Evolutionary conservation across 2,888 invertebrate genomes (phyloP).

Genomic region (Platypus cylindrus): DNA sequence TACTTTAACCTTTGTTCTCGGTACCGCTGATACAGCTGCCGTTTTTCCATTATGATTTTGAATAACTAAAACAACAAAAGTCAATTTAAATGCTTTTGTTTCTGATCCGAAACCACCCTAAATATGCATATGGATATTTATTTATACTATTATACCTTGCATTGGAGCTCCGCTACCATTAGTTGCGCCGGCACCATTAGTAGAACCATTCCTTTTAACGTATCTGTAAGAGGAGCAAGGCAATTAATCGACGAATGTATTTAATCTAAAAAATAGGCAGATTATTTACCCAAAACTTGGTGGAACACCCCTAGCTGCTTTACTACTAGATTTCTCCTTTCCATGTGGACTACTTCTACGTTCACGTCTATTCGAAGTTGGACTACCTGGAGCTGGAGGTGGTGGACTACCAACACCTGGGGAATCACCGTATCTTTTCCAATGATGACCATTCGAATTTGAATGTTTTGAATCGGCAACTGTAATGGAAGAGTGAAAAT

Average conservation of each 20-base stretch:
- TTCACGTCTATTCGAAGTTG: conserved; percentile 32
- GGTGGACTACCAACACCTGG: conserved; percentile 50
- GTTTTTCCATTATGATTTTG: conserved; percentile 39
- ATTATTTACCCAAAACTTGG: conserved; percentile 66
- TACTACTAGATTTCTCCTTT: conserved; percentile 39
- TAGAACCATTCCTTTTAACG: conserved; percentile 51
- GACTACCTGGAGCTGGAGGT: conserved; percentile 41
- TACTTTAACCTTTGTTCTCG: conserved; percentile 76
- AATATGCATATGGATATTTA: neutral
- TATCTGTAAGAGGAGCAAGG: conserved; percentile 34
- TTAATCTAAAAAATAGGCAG: too few relatives aligned
- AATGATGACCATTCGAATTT: conserved; percentile 38
- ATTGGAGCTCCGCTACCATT: conserved; percentile 31
- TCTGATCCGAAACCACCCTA: neutral
- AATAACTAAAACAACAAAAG: conserved; percentile 22
- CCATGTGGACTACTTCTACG: conserved; percentile 29
- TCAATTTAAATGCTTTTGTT: too few relatives aligned
- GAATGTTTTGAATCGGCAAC: conserved; percentile 11
- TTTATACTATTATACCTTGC: conserved; percentile 14
- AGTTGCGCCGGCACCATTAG: conserved; percentile 22
- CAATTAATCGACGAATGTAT: too few relatives aligned
- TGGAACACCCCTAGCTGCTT: conserved; percentile 57
- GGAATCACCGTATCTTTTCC: conserved; percentile 53
- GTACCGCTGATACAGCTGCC: conserved; percentile 75
- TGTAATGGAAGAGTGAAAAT: too few relatives aligned